Base-by-base conservation (phyloP, 2,888 invertebrate species). In the Chesias legatella region DNA sequence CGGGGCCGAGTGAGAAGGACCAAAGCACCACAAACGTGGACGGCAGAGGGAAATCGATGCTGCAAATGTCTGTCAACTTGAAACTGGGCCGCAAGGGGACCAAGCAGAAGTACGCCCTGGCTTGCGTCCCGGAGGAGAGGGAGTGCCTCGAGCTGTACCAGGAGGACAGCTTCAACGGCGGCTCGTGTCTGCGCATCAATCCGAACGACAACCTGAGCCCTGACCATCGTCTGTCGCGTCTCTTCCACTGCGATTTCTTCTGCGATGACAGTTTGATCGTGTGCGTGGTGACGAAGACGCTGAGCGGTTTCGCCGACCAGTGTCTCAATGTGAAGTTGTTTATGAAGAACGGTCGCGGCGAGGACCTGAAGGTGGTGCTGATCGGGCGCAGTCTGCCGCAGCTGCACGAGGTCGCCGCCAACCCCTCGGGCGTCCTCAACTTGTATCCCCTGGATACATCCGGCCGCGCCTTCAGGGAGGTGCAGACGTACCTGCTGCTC, bases 151-250 rank as follows among this genome's bases (percentile, higher is more conserved):
- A 79, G 51, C 48, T 64, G 20, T 73, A 71, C 54, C 75, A 70
- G 24, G 73, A 73, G 0, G 89, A 89, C 47, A 82, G 81, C 48
- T 90, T 86, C 60, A 72, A 63, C 10, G 91, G 91, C 8, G 91
- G 91, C 11, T 75, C 83, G 0, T 89, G 90, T 25, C 61, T 91
- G 1, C 76, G 75, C 40, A 60, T 91, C 0, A 60, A 79, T 34
- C 83, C 80, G 1, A 68, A 79, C 0, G 83, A 83, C 48, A 39
- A 11, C 3, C 13, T 60, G 1, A 45, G 53, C 10, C 21, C 44
- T 0, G 62, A 59, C 7, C 74, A 70, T 43, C 58, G 79, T 6
- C 13, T 48, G 3, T 47, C 63, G 1, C 53, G 84, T n/a, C 48
- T 89, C 11, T 70, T 86, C 28, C 71, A 77, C 40, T 79, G 82